Base-by-base conservation (phyloP, 2,888 invertebrate genomes). In the Drosophila acutilabella region DNA sequence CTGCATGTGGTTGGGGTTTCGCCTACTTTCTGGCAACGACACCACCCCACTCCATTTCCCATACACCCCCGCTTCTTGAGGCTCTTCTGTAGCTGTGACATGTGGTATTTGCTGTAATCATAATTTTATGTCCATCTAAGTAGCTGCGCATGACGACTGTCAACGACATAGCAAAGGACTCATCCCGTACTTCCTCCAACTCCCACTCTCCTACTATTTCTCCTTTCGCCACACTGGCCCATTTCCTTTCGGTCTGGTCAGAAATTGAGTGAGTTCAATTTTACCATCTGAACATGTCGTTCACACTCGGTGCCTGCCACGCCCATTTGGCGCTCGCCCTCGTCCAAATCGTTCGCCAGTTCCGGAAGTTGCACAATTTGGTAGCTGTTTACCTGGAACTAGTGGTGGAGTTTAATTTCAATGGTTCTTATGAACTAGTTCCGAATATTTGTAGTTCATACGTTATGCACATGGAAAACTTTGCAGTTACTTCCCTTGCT, bases 81-180 rank as follows among this genome's bases (percentile, higher is more conserved):
- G n/a, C 11, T 45, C 36, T 20, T 7, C 11, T 14, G 14, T 26
- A 52, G 53, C 53, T 74, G 69, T 68, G 74, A 79, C 84, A 89
- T 85, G 84, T 87, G 84, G 84, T 61, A 89, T 83, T 87, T 77
- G 81, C 77, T 89, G 77, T 85, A 89, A 85, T 89, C 85, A 85
- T 85, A 85, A 85, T 89, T 85, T 87, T 89, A 89, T 85, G 89
- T 85, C 89, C 84, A 75, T 89, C 84, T 88, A 85, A 85, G 88
- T 87, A 85, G 83, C 83, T 83, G 71, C 71, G 69, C 81, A 69
- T 79, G 88, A 84, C 70, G 85, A 87, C 89, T 84, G 84, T 80
- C 87, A 81, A 80, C 81, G 71, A 64, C 81, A 83, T 64, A 56
- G 51, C 64, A 47, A 61, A 61, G 64, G 47, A 45, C 65, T 61